phyloP scores from a whole-genome alignment of 64 coral and sea anemone species.

The Catalaphyllia jardinei region DNA sequence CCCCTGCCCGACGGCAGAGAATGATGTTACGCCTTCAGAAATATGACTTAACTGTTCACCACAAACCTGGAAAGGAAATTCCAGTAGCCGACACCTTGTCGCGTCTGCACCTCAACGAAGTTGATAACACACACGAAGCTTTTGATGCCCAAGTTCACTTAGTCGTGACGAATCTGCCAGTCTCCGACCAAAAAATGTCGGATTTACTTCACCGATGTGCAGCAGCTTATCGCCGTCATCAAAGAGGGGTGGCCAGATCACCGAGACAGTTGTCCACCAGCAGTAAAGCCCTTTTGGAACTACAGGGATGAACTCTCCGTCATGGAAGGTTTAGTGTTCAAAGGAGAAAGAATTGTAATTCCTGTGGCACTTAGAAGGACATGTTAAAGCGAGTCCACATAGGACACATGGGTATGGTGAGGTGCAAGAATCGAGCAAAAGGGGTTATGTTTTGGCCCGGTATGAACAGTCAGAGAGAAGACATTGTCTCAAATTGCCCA shows the following conservation, averaged over 20 bases:
- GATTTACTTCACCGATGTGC: not conserved
- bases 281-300: not conserved
- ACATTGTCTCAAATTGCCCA: slow-evolving; percentile 46
- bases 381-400: slow-evolving; percentile 23
- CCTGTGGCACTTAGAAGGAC: not conserved
- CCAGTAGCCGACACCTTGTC: not conserved
- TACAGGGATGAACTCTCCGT: slow-evolving; percentile 3
- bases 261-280: too few relatives aligned
- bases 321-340: not conserved
- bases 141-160: not conserved
- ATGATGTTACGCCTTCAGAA: not conserved
- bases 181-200: not conserved
- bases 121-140: not conserved
- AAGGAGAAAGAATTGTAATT: slow-evolving; percentile 5
- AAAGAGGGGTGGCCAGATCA: too few relatives aligned
- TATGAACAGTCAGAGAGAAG: slow-evolving; percentile 56
- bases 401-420: slow-evolving; percentile 39
- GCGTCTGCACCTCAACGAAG: not conserved
- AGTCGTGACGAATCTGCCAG: not conserved
- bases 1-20: not conserved
- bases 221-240: too few relatives aligned
- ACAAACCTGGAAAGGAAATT: not conserved
- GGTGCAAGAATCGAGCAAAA: slow-evolving; percentile 31
- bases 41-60: not conserved
- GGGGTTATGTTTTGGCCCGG: slow-evolving; percentile 62